A percentile compares a stretch with the other conserved stretches of the same genome.
Evolutionary conservation across 2,113 vertebrate genomes (phyloP).

Genomic region (zebrafish (Danio rerio)): DNA sequence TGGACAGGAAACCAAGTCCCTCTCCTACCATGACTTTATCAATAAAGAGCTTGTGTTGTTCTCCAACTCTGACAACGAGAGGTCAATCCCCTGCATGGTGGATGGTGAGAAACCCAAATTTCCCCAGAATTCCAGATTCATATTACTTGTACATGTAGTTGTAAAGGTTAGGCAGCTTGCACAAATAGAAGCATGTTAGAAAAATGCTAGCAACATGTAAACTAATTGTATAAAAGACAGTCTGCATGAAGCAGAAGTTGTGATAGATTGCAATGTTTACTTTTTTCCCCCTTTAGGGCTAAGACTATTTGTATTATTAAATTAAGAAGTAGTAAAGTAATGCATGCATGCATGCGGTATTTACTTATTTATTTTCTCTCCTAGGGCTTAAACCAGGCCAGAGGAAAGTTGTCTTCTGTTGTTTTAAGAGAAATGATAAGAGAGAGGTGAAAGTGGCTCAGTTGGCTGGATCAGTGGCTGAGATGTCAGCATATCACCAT

Average conservation of each 20-base stretch:
- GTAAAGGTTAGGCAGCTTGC: too few relatives aligned
- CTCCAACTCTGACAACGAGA: slow-evolving; percentile 97
- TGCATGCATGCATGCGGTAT: neutral
- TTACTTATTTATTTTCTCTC: neutral
- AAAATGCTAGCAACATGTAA: too few relatives aligned
- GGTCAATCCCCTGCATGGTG: slow-evolving; percentile 94
- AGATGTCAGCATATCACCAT: slow-evolving; percentile 98
- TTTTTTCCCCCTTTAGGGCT: too few relatives aligned
- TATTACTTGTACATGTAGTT: too few relatives aligned
- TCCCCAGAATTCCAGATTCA: too few relatives aligned
- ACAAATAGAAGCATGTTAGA: too few relatives aligned
- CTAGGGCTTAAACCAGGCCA: slow-evolving; percentile 96
- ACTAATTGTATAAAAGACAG: too few relatives aligned
- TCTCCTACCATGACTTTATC: slow-evolving; percentile 95
- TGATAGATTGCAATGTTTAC: too few relatives aligned
- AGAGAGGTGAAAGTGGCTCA: slow-evolving; percentile 97
- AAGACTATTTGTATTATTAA: too few relatives aligned
- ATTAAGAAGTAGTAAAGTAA: neutral
- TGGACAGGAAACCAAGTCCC: slow-evolving; percentile 81
- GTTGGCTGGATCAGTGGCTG: slow-evolving; percentile 94
- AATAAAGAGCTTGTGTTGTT: slow-evolving; percentile 97
- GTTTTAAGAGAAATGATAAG: slow-evolving; percentile 95
- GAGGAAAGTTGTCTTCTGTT: slow-evolving; percentile 94
- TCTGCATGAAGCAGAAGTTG: too few relatives aligned
- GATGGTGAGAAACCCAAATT: slow-evolving; percentile 82